These are phyloP conservation scores for Lasiommata megera DNA, from an alignment of 2,888 invertebrate species.

Conservation along the genomic window DNA sequence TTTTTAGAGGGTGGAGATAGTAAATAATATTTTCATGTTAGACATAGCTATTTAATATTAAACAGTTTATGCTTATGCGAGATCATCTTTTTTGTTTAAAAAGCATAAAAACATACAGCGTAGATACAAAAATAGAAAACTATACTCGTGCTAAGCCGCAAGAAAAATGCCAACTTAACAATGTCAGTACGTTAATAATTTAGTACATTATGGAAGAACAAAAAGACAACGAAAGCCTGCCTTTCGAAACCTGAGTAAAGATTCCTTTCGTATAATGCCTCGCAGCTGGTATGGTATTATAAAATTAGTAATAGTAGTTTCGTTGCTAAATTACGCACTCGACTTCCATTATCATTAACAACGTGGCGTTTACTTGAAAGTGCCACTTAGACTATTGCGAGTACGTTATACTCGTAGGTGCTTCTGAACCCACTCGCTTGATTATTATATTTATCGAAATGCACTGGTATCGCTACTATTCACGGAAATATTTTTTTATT, in stretches of 20 bases:
- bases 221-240: not conserved
- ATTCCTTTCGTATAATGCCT: constrained; percentile 38
- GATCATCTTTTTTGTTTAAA: too few species aligned
- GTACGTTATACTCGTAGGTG: constrained; percentile 47
- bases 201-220: not conserved
- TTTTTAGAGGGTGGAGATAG: too few species aligned
- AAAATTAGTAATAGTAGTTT: constrained; percentile 38
- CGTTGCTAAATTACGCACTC: constrained; percentile 50
- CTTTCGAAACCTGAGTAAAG: constrained; percentile 16
- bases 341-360: constrained; percentile 49
- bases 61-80: too few species aligned
- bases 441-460: constrained; percentile 29
- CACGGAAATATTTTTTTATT: not conserved
- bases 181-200: not conserved
- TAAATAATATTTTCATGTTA: too few species aligned
- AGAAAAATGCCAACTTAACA: not conserved
- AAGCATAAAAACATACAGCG: too few species aligned
- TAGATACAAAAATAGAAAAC: not conserved
- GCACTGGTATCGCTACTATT: constrained; percentile 14
- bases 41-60: too few species aligned
- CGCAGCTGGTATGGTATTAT: constrained; percentile 29
- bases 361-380: constrained; percentile 61
- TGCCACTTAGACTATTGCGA: constrained; percentile 51
- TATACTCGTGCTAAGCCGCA: not conserved
- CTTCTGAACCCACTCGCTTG: constrained; percentile 41